phyloP scores from a whole-genome alignment of 2,113 vertebrate genomes.

The Cinclus cinclus region DNA sequence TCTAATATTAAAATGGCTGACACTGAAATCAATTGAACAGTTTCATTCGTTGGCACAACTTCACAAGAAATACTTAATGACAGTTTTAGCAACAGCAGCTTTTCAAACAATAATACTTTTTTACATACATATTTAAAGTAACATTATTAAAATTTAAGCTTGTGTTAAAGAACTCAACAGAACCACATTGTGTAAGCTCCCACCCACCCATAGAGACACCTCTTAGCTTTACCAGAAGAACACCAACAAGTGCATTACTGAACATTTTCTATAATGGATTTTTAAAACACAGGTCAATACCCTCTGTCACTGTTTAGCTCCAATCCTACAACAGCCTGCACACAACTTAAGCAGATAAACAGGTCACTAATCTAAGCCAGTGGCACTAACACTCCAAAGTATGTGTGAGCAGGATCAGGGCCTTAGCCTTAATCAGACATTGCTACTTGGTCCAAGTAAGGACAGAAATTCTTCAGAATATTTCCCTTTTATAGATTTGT shows the following conservation, averaged over 20 bases:
- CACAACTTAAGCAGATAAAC: not conserved
- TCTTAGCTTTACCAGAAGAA: constrained; percentile 66
- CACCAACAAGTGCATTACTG: constrained; percentile 73
- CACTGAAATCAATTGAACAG: constrained; percentile 8
- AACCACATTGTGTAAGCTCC: constrained; percentile 60
- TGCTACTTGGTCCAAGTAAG: not conserved
- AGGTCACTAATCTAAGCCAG: not conserved
- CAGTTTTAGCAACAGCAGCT: constrained; percentile 75
- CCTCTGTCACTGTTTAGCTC: not conserved
- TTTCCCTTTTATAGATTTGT: not conserved
- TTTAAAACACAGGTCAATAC: constrained; percentile 42
- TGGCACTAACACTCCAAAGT: not conserved
- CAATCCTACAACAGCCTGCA: not conserved
- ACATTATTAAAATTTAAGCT: constrained; percentile 68
- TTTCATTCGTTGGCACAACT: constrained; percentile 74
- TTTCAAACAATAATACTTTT: constrained; percentile 75
- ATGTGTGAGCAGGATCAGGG: not conserved
- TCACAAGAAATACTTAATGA: constrained; percentile 75
- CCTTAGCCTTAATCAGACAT: not conserved
- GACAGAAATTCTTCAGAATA: not conserved
- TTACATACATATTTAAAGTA: constrained; percentile 71
- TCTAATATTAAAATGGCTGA: constrained; percentile 20
- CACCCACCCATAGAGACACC: constrained; percentile 52
- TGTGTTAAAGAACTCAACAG: constrained; percentile 64
- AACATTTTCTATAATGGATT: constrained; percentile 60